Evolutionary conservation across 2,113 vertebrate genomes (phyloP), one percentile per base, ranked within the genome.

Genomic region (human): DNA sequence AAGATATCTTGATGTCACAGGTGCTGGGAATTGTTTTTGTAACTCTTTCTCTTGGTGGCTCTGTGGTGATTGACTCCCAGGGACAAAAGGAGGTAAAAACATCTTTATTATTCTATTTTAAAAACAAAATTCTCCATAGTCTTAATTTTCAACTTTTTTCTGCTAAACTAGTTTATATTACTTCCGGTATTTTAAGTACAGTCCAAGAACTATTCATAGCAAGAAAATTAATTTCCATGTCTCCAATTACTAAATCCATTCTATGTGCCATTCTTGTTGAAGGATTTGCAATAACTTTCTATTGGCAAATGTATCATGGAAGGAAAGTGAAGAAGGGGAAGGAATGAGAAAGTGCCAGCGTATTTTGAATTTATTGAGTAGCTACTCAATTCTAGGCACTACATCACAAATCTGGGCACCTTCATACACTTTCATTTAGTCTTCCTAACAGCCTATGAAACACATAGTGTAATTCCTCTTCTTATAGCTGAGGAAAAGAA

Each of bases 221-320:
- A 72, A 95, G 27, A 82, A 90, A 92, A 90, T 64, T n/a, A 89
- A 66, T 83, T 61, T 95, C 32, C 35, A 66, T 45, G 17, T 90
- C 61, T 55, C 45, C 50, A 80, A 85, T 61, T 70, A 66, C 32
- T 43, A 27, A 5, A 79, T 1, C 18, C 50, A 20, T 79, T 68
- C 20, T 82, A 52, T 8, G n/a, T 23, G 87, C 10, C 25, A 80
- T 25, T 89, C 20, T 50, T 18, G 61, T 25, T 92, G 13, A 95
- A 75, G 43, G 93, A 93, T 79, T 86, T 85, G 40, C 6, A 79
- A 10, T 84, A n/a, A 85, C 75, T 80, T 86, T 79, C 68, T 92
- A 3, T 12, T n/a, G 75, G 82, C 12, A 82, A 81, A 61, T 32
- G 22, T 8, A 78, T 64, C 61, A 70, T 3, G 8, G 35, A 81